Conservation (phyloP, 2,797 vertebrate species). For the Halcyon badia region DNA sequence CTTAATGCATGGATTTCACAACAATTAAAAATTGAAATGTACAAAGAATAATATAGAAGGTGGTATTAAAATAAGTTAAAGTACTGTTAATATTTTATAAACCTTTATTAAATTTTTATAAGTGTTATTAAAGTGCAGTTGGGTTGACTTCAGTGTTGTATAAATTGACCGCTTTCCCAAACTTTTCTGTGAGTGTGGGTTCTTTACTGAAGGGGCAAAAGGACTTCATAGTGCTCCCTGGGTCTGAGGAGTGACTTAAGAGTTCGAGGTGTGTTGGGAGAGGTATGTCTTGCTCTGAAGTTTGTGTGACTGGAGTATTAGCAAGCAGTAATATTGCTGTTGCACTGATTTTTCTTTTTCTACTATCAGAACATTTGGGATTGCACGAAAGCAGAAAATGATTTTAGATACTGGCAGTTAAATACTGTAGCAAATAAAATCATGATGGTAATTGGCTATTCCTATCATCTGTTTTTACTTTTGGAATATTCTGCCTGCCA, state of each 20-base stretch:
- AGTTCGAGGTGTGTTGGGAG: not conserved
- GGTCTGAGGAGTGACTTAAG: not conserved
- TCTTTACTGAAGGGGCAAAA: not conserved
- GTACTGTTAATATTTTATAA: constrained; percentile 79
- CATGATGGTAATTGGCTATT: not conserved
- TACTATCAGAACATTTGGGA: not conserved
- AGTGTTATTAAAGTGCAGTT: constrained; percentile 57
- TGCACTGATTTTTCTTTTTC: not conserved
- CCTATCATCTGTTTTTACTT: not conserved
- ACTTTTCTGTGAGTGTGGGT: not conserved
- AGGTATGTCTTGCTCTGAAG: not conserved
- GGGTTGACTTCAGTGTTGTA: constrained; percentile 56
- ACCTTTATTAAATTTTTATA: constrained; percentile 79
- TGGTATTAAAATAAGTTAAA: constrained; percentile 73
- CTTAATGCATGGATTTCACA: constrained; percentile 63
- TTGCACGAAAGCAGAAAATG: not conserved
- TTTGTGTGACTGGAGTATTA: not conserved
- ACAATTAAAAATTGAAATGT: constrained; percentile 76
- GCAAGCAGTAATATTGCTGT: not conserved
- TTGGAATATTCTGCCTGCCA: not conserved
- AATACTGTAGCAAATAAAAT: not conserved
- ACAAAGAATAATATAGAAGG: constrained; percentile 68
- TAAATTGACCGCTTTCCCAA: constrained; percentile 35
- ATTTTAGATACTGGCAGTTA: not conserved
- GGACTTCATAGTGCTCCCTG: not conserved